These are phyloP conservation scores for Andrena haemorrhoa DNA, from an alignment of 2,888 invertebrate genomes.

Conservation along the genomic window DNA sequence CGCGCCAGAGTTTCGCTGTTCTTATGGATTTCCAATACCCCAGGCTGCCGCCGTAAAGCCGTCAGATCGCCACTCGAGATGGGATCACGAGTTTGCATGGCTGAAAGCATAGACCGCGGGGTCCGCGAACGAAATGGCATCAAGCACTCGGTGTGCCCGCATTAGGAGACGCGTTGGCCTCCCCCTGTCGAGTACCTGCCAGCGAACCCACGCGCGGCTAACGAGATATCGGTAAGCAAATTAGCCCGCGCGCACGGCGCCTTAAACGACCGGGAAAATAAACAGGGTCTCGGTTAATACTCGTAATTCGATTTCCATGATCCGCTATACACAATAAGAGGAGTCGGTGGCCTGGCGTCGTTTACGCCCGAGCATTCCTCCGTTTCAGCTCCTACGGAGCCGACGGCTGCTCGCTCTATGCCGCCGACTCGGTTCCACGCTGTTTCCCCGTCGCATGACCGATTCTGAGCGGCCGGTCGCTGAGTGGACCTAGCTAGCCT, in stretches of 20 bases:
- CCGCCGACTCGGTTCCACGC: too few species aligned
- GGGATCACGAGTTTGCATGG: not conserved
- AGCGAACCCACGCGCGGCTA: constrained; percentile 60
- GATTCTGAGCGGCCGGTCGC: not conserved
- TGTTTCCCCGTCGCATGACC: not conserved
- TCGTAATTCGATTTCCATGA: constrained; percentile 77
- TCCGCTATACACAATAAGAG: constrained; percentile 75
- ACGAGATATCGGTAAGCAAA: constrained; percentile 80
- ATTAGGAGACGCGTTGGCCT: not conserved
- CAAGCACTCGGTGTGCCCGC: not conserved
- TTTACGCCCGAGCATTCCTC: not conserved
- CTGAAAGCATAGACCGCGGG: not conserved
- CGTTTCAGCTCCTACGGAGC: not conserved
- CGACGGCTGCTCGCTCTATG: not conserved
- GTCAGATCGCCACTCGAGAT: not conserved
- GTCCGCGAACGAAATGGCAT: not conserved
- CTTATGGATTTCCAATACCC: not conserved
- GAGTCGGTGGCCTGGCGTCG: not conserved
- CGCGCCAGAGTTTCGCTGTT: too few species aligned
- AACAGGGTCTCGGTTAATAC: constrained; percentile 79
- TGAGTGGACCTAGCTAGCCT: not conserved
- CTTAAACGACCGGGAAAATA: constrained; percentile 46
- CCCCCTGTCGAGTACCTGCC: not conserved
- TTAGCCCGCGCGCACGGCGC: constrained; percentile 64
- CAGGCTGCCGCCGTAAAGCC: not conserved